Conservation (phyloP, 2,113 vertebrate genomes). For the Dendropsophus ebraccatus region DNA sequence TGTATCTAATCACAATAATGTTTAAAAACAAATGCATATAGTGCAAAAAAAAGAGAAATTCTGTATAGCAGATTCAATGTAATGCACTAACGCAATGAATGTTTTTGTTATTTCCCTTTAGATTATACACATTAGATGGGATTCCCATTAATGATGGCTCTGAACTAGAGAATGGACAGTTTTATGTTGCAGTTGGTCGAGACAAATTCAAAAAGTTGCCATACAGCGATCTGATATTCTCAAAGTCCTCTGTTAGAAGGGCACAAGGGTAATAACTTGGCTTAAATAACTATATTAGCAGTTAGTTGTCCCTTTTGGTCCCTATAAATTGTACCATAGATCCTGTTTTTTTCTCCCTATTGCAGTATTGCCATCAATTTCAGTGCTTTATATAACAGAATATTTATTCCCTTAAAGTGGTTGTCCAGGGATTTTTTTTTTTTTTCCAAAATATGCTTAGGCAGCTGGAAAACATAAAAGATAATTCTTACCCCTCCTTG, state of each 20-base stretch:
- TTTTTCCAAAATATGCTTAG: no score
- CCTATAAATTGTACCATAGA: background rate
- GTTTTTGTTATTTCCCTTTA: constrained; percentile 64
- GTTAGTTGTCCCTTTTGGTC: background rate
- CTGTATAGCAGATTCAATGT: no score
- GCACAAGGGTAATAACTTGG: constrained; percentile 86
- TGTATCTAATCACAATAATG: no score
- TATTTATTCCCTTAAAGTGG: background rate
- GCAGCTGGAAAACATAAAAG: no score
- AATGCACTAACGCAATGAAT: background rate
- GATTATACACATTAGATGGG: constrained; percentile 89
- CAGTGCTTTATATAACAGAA: background rate
- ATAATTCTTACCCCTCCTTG: no score
- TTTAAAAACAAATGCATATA: no score
- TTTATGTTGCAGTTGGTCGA: constrained; percentile 93
- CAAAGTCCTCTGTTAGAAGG: constrained; percentile 78
- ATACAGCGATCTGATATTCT: constrained; percentile 85
- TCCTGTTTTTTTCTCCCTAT: no score
- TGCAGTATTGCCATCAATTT: background rate
- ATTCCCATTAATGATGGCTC: constrained; percentile 80
- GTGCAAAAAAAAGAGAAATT: no score
- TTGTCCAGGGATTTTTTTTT: no score
- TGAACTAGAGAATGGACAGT: constrained; percentile 89
- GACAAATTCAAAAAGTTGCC: constrained; percentile 92
- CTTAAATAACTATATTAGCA: background rate